Conservation (phyloP, 2,888 invertebrate genomes). For the Tenthredo amoena region DNA sequence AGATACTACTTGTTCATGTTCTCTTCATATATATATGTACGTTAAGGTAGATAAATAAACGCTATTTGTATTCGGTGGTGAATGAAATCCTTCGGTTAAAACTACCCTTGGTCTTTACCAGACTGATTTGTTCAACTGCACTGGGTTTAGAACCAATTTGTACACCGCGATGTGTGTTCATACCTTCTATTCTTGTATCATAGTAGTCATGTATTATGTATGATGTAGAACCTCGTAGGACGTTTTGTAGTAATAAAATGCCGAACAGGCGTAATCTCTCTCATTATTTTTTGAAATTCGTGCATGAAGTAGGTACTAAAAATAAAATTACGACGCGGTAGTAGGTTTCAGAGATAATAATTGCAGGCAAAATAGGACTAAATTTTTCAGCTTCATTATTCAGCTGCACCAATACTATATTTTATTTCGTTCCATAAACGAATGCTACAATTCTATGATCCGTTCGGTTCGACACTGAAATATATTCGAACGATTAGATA, state of each 20-base stretch:
- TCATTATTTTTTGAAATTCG: not conserved
- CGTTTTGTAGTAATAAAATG: not conserved
- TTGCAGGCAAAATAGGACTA: not conserved
- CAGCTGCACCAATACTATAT: not conserved
- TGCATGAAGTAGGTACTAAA: not conserved
- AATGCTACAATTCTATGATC: not conserved
- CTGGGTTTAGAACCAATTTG: not conserved
- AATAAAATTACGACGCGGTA: not conserved
- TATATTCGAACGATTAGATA: not conserved
- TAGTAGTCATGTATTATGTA: not conserved
- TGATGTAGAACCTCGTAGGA: not conserved
- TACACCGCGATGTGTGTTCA: not conserved
- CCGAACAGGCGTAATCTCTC: not conserved
- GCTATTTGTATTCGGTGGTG: not conserved
- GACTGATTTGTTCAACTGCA: not conserved
- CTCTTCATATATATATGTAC: not conserved
- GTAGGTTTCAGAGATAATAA: not conserved
- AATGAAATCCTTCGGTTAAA: not conserved
- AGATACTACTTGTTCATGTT: not conserved
- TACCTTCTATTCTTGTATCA: not conserved
- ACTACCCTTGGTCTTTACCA: not conserved
- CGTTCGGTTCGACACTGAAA: constrained; percentile 17
- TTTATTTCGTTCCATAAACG: not conserved
- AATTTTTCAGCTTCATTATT: not conserved
- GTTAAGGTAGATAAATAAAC: not conserved